Evolutionary conservation across 2,797 vertebrate genomes (phyloP), one percentile per base, ranked within the genome.

Genomic region (Tamandua tetradactyla): DNA sequence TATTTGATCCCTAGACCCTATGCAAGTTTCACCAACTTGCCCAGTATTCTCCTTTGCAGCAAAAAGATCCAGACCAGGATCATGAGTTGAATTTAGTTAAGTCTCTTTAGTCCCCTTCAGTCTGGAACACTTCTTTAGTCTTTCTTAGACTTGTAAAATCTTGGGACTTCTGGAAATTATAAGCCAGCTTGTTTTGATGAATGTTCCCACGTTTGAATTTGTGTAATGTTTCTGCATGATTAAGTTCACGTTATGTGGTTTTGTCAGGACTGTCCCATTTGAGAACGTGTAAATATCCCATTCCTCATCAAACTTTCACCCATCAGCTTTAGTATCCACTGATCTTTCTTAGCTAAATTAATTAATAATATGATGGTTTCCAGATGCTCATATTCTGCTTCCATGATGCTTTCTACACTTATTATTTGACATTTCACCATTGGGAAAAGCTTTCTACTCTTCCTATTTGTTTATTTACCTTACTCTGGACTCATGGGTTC

Each of bases 321-420:
- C 37, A 87, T 25, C 62, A n/a, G 52, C 75, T 92, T 85, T 66
- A 75, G 57, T 30, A 75, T 90, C 18, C 30, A 44, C 72, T 68
- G 85, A 37, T 61, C 15, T 79, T 95, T 88, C 95, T 74, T 84
- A 42, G 42, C 59, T 68, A 84, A 79, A 66, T 72, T 84, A 79
- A 82, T 82, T 35, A 49, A 74, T 66, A 40, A 61, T 74, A 30
- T 88, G 66, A 72, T 80, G 74, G 40, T 81, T 89, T 59, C 61
- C 59, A 75, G 42, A n/a, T 80, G 49, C 55, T 74, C 49, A 59
- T 66, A 94, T 91, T 87, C 71, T 55, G 52, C 61, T 85, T 84
- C 61, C 7, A 47, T 62, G 61, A 92, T 22, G 72, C 12, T 71
- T 86, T 74, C 82, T 85, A 42, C 22, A 92, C 30, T 94, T 88